A percentile compares a stretch with the other conserved stretches of the same genome.
Evolutionary conservation across 2,888 invertebrate species (phyloP).

Genomic region (Chymomyza caudatula): DNA sequence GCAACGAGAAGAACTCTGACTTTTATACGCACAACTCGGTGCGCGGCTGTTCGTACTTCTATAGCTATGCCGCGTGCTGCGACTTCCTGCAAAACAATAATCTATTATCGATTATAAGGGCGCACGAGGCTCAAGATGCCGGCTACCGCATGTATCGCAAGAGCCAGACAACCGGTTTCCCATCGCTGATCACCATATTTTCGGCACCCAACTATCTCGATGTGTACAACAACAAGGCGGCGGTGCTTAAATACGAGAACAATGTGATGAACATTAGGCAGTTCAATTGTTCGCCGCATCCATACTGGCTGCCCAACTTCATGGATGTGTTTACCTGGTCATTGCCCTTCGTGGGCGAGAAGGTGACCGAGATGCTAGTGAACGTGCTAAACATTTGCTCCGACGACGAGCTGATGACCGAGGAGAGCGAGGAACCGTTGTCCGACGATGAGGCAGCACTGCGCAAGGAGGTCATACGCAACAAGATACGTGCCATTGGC

Average conservation of each 20-base stretch:
- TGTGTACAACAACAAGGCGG: conserved; percentile 99
- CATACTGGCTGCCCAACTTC: conserved; percentile 99
- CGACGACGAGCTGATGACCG: conserved; percentile 98
- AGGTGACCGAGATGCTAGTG: conserved; percentile 99
- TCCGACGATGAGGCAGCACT: conserved; percentile 89
- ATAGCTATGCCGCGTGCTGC: conserved; percentile 99
- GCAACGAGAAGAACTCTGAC: conserved; percentile 97
- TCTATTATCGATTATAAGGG: conserved; percentile 99
- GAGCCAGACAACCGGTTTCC: conserved; percentile 99
- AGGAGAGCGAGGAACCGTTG: conserved; percentile 88
- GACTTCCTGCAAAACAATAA: conserved; percentile 99
- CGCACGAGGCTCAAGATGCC: conserved; percentile 99
- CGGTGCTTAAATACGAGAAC: conserved; percentile 99
- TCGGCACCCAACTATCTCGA: conserved; percentile 99
- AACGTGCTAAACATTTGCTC: conserved; percentile 99
- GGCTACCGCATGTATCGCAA: conserved; percentile 99
- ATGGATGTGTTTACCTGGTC: conserved; percentile 99
- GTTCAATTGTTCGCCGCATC: conserved; percentile 99
- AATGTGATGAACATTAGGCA: conserved; percentile 99
- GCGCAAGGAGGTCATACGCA: conserved; percentile 99
- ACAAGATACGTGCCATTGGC: conserved; percentile 99
- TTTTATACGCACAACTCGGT: conserved; percentile 99
- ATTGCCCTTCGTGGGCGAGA: conserved; percentile 99
- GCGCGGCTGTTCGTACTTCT: conserved; percentile 99
- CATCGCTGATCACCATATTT: conserved; percentile 99